phyloP scores from a whole-genome alignment of 2,113 vertebrate genomes.

The Varanus komodoensis region DNA sequence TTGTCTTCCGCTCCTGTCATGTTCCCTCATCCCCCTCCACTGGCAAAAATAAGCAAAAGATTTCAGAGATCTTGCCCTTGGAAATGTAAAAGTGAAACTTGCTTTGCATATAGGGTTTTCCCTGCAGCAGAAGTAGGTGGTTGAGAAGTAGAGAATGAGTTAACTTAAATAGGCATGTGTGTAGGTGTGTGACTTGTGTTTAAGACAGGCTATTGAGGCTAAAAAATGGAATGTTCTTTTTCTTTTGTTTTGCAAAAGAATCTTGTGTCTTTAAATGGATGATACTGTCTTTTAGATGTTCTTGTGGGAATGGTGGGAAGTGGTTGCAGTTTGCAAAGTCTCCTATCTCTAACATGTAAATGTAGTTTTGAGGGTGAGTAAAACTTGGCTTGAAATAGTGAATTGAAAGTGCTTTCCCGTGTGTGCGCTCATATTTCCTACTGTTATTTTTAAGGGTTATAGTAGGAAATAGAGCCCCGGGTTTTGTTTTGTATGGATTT shows the following conservation, averaged over 20 bases:
- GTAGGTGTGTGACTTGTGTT: neutral
- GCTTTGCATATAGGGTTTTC: rapidly evolving
- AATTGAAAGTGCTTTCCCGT: neutral
- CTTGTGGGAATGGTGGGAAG: neutral
- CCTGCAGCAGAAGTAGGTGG: rapidly evolving
- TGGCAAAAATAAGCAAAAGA: neutral
- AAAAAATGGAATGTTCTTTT: neutral
- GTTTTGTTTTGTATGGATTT: neutral
- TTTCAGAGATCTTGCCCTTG: neutral
- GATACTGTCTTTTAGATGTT: neutral
- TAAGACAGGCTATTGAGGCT: neutral
- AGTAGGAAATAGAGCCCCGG: neutral
- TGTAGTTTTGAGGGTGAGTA: neutral
- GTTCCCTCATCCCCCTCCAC: neutral
- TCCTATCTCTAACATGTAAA: neutral
- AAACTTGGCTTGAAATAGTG: too few species aligned
- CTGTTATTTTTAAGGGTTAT: neutral
- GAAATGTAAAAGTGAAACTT: neutral
- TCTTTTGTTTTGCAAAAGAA: neutral
- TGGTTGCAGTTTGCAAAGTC: neutral
- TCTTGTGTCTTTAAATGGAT: neutral
- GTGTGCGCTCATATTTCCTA: neutral
- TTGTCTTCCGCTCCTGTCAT: neutral
- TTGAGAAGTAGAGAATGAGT: rapidly evolving
- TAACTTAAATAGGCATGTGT: rapidly evolving